These are phyloP conservation scores for Drosophila algonquin DNA, from an alignment of 2,888 invertebrate species.

Conservation along the genomic window DNA sequence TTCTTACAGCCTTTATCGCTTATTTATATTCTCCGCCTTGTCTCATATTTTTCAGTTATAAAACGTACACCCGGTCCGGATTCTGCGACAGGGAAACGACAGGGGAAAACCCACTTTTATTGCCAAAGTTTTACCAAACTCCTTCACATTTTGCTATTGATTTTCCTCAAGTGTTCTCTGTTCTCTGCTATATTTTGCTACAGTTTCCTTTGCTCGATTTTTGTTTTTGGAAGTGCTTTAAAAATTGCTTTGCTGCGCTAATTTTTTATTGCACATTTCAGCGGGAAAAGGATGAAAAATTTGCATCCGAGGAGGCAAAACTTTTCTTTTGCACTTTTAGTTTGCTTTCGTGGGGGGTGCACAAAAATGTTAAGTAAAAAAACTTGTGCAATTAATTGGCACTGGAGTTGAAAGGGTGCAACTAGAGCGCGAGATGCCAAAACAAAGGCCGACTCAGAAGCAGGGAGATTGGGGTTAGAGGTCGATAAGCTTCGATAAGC, in stretches of 20 bases:
- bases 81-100: slow-evolving; percentile 1
- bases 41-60: slow-evolving; percentile 17
- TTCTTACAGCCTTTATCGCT: neutral
- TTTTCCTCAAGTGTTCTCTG: slow-evolving; percentile 34
- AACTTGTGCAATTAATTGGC: slow-evolving; percentile 55
- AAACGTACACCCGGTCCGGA: slow-evolving; percentile 9
- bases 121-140: slow-evolving; percentile 40
- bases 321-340: slow-evolving; percentile 14
- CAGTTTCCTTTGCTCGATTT: neutral
- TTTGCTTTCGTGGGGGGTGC: slow-evolving; percentile 14
- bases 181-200: slow-evolving; percentile 14
- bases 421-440: neutral
- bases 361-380: slow-evolving; percentile 59
- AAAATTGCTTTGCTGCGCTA: slow-evolving; percentile 11
- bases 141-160: slow-evolving; percentile 32
- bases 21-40: neutral
- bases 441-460: slow-evolving; percentile 1
- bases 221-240: slow-evolving; percentile 21
- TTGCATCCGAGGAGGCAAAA: slow-evolving; percentile 34
- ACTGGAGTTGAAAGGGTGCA: slow-evolving; percentile 3
- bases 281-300: slow-evolving; percentile 36
- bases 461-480: too few species aligned
- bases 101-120: slow-evolving; percentile 47
- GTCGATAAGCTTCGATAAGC: too few species aligned
- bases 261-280: slow-evolving; percentile 44